phyloP scores from a whole-genome alignment of 2,888 invertebrate genomes.

The Eubasilissa splendida region DNA sequence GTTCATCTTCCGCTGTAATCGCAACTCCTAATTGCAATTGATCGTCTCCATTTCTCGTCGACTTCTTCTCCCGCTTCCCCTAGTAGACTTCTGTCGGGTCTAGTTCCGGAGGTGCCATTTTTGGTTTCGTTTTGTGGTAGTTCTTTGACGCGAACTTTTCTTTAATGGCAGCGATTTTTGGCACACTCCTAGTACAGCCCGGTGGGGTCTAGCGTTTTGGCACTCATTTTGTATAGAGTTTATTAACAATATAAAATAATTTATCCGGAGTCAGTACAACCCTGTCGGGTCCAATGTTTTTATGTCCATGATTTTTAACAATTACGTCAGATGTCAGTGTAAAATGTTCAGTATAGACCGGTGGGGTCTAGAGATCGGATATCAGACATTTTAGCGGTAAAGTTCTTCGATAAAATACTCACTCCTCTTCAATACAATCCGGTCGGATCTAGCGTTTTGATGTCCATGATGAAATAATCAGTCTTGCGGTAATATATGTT shows the following conservation, averaged over 20 bases:
- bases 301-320: conserved; percentile 39
- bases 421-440: conserved; percentile 30
- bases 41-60: neutral
- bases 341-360: conserved; percentile 49
- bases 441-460: conserved; percentile 42
- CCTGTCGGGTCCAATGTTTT: conserved; percentile 50
- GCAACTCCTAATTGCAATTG: neutral
- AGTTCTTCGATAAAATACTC: neutral
- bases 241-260: neutral
- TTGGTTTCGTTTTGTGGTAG: conserved; percentile 21
- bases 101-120: conserved; percentile 43
- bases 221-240: conserved; percentile 39
- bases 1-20: conserved; percentile 26
- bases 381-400: conserved; percentile 33
- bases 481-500: conserved; percentile 1
- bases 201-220: conserved; percentile 53
- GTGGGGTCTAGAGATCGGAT: conserved; percentile 48
- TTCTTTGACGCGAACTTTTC: conserved; percentile 7
- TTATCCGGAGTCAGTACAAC: conserved; percentile 43
- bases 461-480: conserved; percentile 40
- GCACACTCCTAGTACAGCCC: conserved; percentile 50
- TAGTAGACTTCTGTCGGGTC: conserved; percentile 53
- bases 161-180: conserved; percentile 27
- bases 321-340: conserved; percentile 8
- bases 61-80: neutral